Percentiles rank a stretch among this genome's conserved stretches.
Conservation (phyloP, 2,113 vertebrate species). For the Pteropus alecto region DNA sequence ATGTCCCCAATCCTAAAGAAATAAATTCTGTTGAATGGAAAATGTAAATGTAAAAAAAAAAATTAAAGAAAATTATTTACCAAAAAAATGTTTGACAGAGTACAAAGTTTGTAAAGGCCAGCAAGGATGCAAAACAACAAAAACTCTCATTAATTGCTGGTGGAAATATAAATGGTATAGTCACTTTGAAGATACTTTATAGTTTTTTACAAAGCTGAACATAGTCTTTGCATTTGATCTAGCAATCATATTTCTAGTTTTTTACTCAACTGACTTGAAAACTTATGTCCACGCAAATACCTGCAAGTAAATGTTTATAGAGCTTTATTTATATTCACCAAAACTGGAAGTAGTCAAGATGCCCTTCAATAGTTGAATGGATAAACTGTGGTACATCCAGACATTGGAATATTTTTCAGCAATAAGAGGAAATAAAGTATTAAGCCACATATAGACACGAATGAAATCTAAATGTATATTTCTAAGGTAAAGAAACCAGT, state of each 20-base stretch:
- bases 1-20: neutral
- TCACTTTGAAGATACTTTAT: neutral
- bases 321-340: neutral
- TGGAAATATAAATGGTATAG: neutral
- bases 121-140: neutral
- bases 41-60: neutral
- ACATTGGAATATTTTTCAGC: neutral
- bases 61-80: neutral
- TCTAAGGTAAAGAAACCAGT: neutral
- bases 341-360: neutral
- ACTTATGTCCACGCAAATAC: neutral
- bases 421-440: neutral
- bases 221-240: neutral
- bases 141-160: neutral
- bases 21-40: neutral
- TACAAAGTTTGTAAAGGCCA: neutral
- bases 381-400: neutral
- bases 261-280: neutral
- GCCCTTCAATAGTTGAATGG: neutral
- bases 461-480: neutral
- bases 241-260: neutral
- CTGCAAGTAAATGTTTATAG: neutral
- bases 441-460: neutral
- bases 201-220: neutral
- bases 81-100: neutral